Conservation (phyloP, 2,888 invertebrate genomes). For the Megamerina dolium region DNA sequence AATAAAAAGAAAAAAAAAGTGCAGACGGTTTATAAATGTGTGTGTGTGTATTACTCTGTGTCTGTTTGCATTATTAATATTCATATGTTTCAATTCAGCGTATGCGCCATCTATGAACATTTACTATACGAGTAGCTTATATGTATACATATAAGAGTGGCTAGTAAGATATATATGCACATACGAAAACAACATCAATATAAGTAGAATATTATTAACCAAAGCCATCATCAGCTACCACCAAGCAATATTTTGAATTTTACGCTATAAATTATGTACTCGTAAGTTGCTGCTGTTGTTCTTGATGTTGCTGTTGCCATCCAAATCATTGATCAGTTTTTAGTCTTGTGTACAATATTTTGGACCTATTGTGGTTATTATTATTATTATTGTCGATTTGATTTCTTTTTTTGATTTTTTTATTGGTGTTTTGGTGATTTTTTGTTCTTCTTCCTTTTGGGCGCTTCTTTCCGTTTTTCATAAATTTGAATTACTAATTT, state of each 20-base stretch:
- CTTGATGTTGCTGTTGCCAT: too few relatives aligned
- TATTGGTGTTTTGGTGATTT: constrained; percentile 1
- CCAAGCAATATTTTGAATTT: constrained; percentile 37
- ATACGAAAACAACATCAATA: too few relatives aligned
- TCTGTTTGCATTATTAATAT: too few relatives aligned
- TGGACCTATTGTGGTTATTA: constrained; percentile 8
- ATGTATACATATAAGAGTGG: too few relatives aligned
- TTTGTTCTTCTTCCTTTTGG: constrained; percentile 31
- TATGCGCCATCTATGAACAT: too few relatives aligned
- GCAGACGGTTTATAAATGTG: too few relatives aligned
- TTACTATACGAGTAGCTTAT: too few relatives aligned
- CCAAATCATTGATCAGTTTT: constrained; percentile 25
- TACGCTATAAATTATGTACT: constrained; percentile 39
- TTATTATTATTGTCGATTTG: constrained; percentile 8
- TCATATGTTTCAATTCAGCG: too few relatives aligned
- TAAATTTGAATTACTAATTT: constrained; percentile 47
- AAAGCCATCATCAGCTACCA: constrained; percentile 30
- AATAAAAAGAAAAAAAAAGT: too few relatives aligned
- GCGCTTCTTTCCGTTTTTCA: constrained; percentile 47
- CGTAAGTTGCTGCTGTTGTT: constrained; percentile 15
- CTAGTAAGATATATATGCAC: too few relatives aligned
- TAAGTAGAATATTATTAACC: constrained; percentile 12
- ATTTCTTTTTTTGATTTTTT: constrained; percentile 1
- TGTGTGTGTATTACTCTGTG: too few relatives aligned
- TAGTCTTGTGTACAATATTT: too few relatives aligned